Evolutionary conservation across 1,140 invertebrate genomes (phyloP), one percentile per base, ranked within the genome.

Genomic region (Acromyrmex echinatior): DNA sequence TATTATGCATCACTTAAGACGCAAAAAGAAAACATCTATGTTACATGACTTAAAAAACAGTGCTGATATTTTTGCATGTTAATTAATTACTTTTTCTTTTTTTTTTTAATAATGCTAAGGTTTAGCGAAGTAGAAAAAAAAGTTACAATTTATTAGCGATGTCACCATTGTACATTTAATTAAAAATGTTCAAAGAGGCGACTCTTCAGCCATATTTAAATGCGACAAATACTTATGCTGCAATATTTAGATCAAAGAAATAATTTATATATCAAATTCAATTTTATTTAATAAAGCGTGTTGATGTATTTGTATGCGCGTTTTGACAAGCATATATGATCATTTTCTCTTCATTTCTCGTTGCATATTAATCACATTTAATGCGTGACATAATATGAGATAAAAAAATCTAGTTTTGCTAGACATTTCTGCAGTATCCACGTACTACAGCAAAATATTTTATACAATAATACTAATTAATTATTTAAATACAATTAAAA

Each of bases 31-130:
- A 18, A 18, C 6, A 3, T 45, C 1, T 58, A 9, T 77, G 16
- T 31, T 21, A 10, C 14, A 21, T 66, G 31, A 4, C 35, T 79
- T 51, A 53, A 39, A 81, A 71, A 58, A 31, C n/a, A 56, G 21
- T 58, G 65, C 31, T 58, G 16, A 71, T 25, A 63, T n/a, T 71
- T 71, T 35, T 45, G 78, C 78, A 81, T 71, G 78, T 71, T 81
- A 81, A 80, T 70, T 70, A 80, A 71, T 66, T 70, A 16, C 21
- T 12, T 56, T 39, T 5, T 5, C n/a, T 18, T 39, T 56, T n/a
- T 35, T 35, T 63, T 51, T 66, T 31, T 31, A 78, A 66, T 7
- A 18, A 21, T 21, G 21, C 21, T 79, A 66, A 66, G 18, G 14
- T 79, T 79, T 65, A 78, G 31, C n/a, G 39, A 51, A 25, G 39